Evolutionary conservation across 1,140 invertebrate genomes (phyloP), one percentile per base, ranked within the genome.

Genomic region (Pseudomyrmex dendroicus): DNA sequence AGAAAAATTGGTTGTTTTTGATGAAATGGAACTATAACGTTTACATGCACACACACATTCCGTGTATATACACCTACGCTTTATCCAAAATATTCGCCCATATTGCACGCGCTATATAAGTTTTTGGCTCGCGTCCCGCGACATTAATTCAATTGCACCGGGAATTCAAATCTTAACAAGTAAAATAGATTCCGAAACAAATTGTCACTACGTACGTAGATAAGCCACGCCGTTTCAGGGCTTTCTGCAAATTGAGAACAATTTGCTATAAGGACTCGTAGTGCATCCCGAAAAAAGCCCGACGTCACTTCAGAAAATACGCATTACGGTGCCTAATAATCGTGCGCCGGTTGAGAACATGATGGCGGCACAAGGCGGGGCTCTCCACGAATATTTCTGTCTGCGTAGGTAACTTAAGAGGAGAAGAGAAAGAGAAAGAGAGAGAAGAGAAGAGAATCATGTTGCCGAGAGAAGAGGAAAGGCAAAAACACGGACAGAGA

Each of bases 271-370:
- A 17, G 20, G 9, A 15, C 12, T 70, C 46, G 76, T 80, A 61
- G 66, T 13, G 44, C 66, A 15, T 1, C 44, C 52, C 20, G 52
- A 70, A 64, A 68, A 74, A 80, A 84, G 17, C 50, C 76, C 73
- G 63, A 20, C 68, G 50, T 62, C 63, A 80, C 57, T 74, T 63
- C 12, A 82, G 83, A 85, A 89, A 89, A 85, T 89, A 85, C 88
- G 88, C 89, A 90, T 91, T 91, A 88, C 88, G 78, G 85, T 93
- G 90, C 89, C 91, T 93, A 92, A 93, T 92, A 92, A 93, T 93
- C 90, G 91, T 88, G 86, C 85, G 86, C 84, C 85, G 86, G 72
- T 70, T 54, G 85, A 82, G 72, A 80, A 73, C 87, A 88, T 85
- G 72, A 88, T 88, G 87, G 87, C 86, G 83, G 87, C 87, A 88